Conservation (phyloP, 2,888 invertebrate genomes). For the Tipula helvola region DNA sequence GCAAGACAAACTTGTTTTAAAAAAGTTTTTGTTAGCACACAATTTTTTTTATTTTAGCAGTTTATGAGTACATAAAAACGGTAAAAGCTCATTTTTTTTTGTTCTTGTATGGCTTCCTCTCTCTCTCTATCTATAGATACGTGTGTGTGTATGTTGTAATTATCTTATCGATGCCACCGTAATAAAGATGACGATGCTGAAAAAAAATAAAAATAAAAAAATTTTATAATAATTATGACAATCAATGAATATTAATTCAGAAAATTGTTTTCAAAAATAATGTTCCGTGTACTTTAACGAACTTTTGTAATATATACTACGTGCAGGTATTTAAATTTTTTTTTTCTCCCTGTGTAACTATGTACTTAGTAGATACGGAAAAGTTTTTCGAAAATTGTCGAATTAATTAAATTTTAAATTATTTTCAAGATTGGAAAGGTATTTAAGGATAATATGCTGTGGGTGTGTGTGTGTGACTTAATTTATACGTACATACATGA, state of each 20-base stretch:
- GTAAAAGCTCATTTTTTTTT: background rate
- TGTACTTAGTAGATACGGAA: background rate
- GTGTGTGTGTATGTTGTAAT: background rate
- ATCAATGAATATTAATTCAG: background rate
- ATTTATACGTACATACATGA: background rate
- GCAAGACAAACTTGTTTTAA: background rate
- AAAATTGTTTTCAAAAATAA: background rate
- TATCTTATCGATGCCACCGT: background rate
- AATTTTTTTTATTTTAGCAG: background rate
- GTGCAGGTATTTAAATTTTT: background rate
- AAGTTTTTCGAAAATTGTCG: background rate
- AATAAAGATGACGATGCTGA: background rate
- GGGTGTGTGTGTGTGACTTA: no score
- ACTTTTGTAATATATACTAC: background rate
- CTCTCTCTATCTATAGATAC: no score
- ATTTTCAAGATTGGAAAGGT: background rate
- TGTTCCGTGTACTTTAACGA: background rate
- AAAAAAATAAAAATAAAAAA: background rate
- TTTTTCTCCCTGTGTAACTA: background rate
- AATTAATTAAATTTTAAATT: background rate
- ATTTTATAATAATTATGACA: background rate
- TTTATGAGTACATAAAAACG: background rate
- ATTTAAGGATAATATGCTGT: background rate
- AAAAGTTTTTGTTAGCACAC: background rate
- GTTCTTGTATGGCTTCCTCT: background rate